phyloP scores from a whole-genome alignment of 2,888 invertebrate genomes.

The Diachrysia chrysitis region DNA sequence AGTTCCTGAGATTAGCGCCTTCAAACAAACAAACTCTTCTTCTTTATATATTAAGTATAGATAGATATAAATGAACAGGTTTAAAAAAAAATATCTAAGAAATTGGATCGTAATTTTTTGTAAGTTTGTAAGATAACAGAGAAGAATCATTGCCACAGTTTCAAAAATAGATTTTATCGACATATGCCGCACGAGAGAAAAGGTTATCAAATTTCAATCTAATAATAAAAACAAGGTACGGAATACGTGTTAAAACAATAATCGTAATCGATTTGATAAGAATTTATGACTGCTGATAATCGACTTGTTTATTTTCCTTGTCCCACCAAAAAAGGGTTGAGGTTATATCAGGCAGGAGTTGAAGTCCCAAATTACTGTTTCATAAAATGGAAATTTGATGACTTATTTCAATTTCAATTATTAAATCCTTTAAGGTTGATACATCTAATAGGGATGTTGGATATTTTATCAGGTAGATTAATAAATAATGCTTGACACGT shows the following conservation, averaged over 20 bases:
- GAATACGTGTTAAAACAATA: conserved; percentile 26
- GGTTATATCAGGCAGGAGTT: no score
- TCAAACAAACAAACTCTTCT: no score
- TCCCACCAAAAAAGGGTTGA: neutral
- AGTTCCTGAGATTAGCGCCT: no score
- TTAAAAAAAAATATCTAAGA: no score
- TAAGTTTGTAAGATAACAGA: neutral
- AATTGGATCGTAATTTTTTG: no score
- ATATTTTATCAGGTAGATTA: no score
- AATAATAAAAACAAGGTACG: conserved; percentile 41
- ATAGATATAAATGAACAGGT: no score
- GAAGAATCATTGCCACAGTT: conserved; percentile 7
- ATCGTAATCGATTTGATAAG: conserved; percentile 34
- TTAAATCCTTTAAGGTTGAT: neutral
- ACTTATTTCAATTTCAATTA: neutral
- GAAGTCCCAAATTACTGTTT: neutral
- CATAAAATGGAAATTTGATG: neutral
- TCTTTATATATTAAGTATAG: no score
- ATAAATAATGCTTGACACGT: no score
- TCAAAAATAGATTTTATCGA: conserved; percentile 45
- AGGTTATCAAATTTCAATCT: conserved; percentile 33
- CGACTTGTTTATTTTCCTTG: conserved; percentile 1
- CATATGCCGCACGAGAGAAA: conserved; percentile 16
- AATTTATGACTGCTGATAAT: conserved; percentile 30
- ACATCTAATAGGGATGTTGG: neutral